Evolutionary conservation across 2,113 vertebrate genomes (phyloP).

Genomic region (Urocitellus parryii): DNA sequence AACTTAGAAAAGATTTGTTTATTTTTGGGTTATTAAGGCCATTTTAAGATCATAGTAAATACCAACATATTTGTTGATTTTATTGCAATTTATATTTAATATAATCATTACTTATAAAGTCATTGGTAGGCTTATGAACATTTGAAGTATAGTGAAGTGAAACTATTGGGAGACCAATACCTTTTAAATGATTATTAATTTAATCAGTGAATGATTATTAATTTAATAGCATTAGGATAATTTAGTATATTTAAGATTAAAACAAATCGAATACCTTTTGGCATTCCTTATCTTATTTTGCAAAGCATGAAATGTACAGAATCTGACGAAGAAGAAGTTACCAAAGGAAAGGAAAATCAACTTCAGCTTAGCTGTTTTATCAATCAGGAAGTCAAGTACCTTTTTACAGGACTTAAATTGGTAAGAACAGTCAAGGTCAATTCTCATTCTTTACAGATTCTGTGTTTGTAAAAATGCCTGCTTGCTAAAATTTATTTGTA

Average conservation of each 20-base stretch:
- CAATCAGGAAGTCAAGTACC: constrained; percentile 99
- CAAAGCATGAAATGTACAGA: constrained; percentile 99
- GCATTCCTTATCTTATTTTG: constrained; percentile 84
- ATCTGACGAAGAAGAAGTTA: constrained; percentile 96
- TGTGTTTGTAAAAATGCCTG: not conserved
- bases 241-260: constrained; percentile 28
- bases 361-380: constrained; percentile 99
- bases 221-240: constrained; percentile 35
- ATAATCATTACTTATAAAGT: not conserved
- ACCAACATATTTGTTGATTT: not conserved
- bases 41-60: constrained; percentile 7
- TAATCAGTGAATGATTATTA: constrained; percentile 9
- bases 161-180: not conserved
- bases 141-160: constrained; percentile 52
- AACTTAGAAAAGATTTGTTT: constrained; percentile 50
- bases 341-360: constrained; percentile 96
- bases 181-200: constrained; percentile 52
- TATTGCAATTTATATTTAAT: not conserved
- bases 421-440: constrained; percentile 85
- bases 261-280: constrained; percentile 53
- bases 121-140: constrained; percentile 14
- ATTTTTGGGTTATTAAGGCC: not conserved
- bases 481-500: constrained; percentile 20
- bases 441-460: not conserved
- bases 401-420: constrained; percentile 97